These are phyloP conservation scores for Diogma glabrata DNA, from an alignment of 2,888 invertebrate genomes.

Conservation along the genomic window DNA sequence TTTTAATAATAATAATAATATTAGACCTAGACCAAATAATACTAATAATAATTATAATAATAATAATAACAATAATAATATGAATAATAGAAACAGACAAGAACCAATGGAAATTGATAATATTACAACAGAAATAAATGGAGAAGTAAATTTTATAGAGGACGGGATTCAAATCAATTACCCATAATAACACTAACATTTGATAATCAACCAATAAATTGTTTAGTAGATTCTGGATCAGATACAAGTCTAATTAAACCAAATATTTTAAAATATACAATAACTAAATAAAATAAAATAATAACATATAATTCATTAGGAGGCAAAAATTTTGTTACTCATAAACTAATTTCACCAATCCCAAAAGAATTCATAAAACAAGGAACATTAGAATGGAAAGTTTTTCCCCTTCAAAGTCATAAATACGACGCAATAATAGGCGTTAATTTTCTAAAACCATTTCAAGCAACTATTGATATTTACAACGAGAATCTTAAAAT, in stretches of 20 bases:
- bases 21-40: background rate
- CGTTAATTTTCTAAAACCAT: constrained; percentile 8
- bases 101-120: background rate
- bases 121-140: background rate
- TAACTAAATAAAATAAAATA: background rate
- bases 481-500: constrained; percentile 9
- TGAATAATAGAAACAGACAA: background rate
- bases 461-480: constrained; percentile 7
- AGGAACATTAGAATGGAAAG: constrained; percentile 11
- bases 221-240: constrained; percentile 10
- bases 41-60: background rate
- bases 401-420: constrained; percentile 10
- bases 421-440: constrained; percentile 11
- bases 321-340: constrained; percentile 5
- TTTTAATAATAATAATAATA: background rate
- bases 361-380: constrained; percentile 8
- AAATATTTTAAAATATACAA: background rate
- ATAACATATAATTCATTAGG: constrained; percentile 11
- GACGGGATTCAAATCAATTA: constrained; percentile 66
- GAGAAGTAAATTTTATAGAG: background rate
- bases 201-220: constrained; percentile 9
- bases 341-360: constrained; percentile 11
- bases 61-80: background rate
- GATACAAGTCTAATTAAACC: constrained; percentile 12
- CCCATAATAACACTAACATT: constrained; percentile 11